phyloP scores from a whole-genome alignment of 53 echinoderm and acorn worm species.

The Actinopyga echinites region DNA sequence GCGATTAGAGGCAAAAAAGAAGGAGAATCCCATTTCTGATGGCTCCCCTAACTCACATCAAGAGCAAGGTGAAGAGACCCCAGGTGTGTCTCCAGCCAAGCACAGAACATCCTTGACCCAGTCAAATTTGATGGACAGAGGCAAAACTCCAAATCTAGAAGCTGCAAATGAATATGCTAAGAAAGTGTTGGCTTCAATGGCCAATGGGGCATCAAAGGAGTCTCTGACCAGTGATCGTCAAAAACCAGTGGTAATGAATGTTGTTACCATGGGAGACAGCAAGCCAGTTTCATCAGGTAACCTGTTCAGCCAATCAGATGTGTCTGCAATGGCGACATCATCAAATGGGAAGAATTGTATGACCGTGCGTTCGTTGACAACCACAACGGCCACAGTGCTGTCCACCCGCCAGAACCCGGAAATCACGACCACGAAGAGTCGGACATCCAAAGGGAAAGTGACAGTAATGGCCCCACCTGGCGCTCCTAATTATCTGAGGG shows the following conservation, averaged over 20 bases:
- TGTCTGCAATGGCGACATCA: background rate
- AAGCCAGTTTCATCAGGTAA: background rate
- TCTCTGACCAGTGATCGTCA: background rate
- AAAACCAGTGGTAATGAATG: background rate
- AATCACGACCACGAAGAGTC: constrained; percentile 2
- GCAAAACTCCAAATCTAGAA: background rate
- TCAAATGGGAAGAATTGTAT: background rate
- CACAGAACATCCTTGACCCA: background rate
- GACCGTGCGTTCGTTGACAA: background rate
- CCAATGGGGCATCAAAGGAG: background rate
- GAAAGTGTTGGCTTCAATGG: constrained; percentile 19
- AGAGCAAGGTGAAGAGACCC: background rate
- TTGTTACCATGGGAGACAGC: background rate
- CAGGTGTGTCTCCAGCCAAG: background rate
- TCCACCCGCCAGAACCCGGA: constrained; percentile 11
- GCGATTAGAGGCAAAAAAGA: background rate
- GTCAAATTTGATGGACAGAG: background rate
- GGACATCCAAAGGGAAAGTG: constrained; percentile 12
- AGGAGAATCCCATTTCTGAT: background rate
- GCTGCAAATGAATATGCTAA: constrained; percentile 30
- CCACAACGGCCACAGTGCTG: constrained; percentile 1
- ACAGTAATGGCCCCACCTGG: constrained; percentile 5
- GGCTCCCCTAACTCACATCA: background rate
- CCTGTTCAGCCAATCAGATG: no score
- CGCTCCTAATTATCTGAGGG: no score